These are phyloP conservation scores for Cyanoderma ruficeps DNA, from an alignment of 2,113 vertebrate genomes.

Conservation along the genomic window DNA sequence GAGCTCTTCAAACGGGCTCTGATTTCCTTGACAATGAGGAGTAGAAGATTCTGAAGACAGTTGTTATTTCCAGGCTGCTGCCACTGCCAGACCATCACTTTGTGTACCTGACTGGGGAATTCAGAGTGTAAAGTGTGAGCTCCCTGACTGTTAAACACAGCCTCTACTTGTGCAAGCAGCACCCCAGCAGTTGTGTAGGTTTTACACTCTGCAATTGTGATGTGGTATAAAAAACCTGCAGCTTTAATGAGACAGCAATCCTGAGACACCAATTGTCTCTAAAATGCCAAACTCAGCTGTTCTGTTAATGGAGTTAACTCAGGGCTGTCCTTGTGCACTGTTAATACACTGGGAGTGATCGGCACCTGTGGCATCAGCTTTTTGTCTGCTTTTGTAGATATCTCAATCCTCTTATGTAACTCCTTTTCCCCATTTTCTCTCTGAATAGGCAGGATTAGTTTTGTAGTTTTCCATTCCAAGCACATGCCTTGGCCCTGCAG, in stretches of 20 bases:
- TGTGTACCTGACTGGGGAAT: neutral
- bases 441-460: neutral
- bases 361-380: neutral
- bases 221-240: fast-evolving
- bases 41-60: neutral
- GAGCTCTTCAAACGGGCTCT: neutral
- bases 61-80: neutral
- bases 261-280: neutral
- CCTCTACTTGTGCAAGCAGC: neutral
- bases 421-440: neutral
- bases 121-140: neutral
- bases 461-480: neutral
- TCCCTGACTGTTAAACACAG: neutral
- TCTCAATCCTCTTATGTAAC: neutral
- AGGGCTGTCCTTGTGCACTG: neutral
- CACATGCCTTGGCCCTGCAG: fast-evolving
- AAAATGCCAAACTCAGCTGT: neutral
- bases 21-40: conserved; percentile 15
- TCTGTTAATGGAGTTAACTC: neutral
- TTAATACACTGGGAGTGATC: neutral
- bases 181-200: neutral
- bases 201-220: neutral
- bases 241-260: neutral
- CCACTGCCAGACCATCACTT: neutral
- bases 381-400: neutral